A percentile compares a stretch with the other conserved stretches of the same genome.
These are phyloP conservation scores for Drosophila guanche DNA, from an alignment of 1,140 invertebrate genomes.

Conservation along the genomic window DNA sequence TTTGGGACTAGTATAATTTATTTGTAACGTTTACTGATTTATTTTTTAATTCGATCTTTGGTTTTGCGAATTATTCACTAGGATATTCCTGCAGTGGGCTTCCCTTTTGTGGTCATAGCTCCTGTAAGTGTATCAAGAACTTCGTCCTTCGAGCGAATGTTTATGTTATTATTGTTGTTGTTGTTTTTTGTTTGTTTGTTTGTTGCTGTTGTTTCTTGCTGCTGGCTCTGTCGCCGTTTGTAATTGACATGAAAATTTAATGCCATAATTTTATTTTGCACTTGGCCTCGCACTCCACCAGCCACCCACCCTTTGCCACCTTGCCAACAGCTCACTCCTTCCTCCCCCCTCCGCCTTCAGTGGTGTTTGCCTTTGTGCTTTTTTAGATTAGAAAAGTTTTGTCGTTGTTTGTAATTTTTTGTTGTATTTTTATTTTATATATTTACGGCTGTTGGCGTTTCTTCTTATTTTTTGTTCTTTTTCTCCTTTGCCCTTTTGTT, in stretches of 20 bases:
- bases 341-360: neutral
- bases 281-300: slow-evolving; percentile 37
- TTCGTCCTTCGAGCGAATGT: too few relatives aligned
- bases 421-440: slow-evolving; percentile 18
- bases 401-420: slow-evolving; percentile 40
- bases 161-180: neutral
- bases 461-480: slow-evolving; percentile 2
- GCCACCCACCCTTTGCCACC: neutral
- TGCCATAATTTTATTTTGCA: slow-evolving; percentile 63
- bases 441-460: slow-evolving; percentile 7
- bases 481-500: slow-evolving; percentile 8
- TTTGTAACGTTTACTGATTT: too few relatives aligned
- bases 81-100: too few relatives aligned
- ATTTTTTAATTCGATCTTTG: too few relatives aligned
- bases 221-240: slow-evolving; percentile 41
- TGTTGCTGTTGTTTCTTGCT: slow-evolving; percentile 23
- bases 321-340: neutral
- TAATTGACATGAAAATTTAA: slow-evolving; percentile 66
- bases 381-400: slow-evolving; percentile 61
- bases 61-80: too few relatives aligned
- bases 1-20: too few relatives aligned
- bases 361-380: slow-evolving; percentile 36
- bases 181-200: slow-evolving; percentile 2
- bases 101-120: too few relatives aligned
- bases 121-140: too few relatives aligned